Base-by-base conservation (phyloP, 2,888 invertebrate species). In the Diarsia brunnea region DNA sequence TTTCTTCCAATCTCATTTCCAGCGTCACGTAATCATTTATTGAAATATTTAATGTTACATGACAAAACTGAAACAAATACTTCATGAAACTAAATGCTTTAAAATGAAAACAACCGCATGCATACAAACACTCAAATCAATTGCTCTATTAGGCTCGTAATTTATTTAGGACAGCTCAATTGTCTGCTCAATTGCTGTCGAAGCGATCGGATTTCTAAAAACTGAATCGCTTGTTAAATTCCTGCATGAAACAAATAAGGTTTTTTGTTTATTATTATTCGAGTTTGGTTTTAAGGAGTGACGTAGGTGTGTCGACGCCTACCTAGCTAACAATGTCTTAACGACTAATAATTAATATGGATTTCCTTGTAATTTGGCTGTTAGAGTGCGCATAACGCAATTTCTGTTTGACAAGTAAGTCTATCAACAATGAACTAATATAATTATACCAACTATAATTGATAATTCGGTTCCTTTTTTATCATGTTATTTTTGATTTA, bases 201-300 rank as follows among this genome's bases (percentile, higher is more conserved):
- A 14, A 45, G 11, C 21, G 53, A 75, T 64, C 21, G n/a, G 27
- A 75, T 64, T 75, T 55, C 64, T 38, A 24, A 2, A 38, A 75
- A 75, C 55, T 24, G 75, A 14, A 47, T 75, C 24, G 75, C 24
- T 47, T 75, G 75, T 75, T 0, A 16, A 75, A 75, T 55, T 47
- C 4, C 7, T 12, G 24, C 53, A 63, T 21, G 38, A 47, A 47
- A 38, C 53, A 24, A 24, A 53, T 1, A 14, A 4, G 7, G 19
- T 7, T 19, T 73, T 60, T 49, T 19, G n/a, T 60, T 60, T 19
- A 31, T 3, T 60, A 1, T 31, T 10, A 8, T 60, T 60, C 58
- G 5, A 60, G 31, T 4, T 31, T 60, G 16, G 31, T 31, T 58
- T 58, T 31, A n/a, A 38, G 38, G 38, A 8, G 38, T 38, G 38